Base-by-base conservation (phyloP, 2,888 invertebrate species). In the Callyntrura sp. region DNA sequence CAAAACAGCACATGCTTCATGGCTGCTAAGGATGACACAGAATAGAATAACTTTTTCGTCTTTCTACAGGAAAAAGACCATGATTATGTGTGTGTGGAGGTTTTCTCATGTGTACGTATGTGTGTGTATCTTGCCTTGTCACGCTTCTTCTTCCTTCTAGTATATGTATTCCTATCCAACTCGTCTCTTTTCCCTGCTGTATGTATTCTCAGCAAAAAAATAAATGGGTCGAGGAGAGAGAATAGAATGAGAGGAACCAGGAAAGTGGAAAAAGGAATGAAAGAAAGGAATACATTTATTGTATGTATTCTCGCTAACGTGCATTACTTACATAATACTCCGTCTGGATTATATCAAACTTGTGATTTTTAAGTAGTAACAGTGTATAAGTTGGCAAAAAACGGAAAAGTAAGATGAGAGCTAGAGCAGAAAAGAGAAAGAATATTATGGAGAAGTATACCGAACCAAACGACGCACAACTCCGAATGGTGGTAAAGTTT, bases 171-270 rank as follows among this genome's bases (percentile, higher is more conserved):
- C 14, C 62, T 57, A 20, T 65, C 35, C 55, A 3, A 20, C 35
- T 79, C 28, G 23, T 28, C n/a, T 25, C 70, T 73, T 3, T 6
- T 35, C 35, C 6, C 23, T 48, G 14, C 60, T 65, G 62, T 14
- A 8, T 45, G 45, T 70, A 6, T 48, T 20, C 55, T 78, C 88
- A 55, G 82, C 70, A 48, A 82, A 82, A 76, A 83, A 88, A 88
- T 73, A 88, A 88, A 88, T 88, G 88, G 88, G 88, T 88, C 88
- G 88, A 83, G 88, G 88, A 62, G 28, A 70, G 14, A 11, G n/a
- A 28, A 57, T 9, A 62, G 9, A 70, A 8, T 48, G 6, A 17
- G 48, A 76, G 51, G 9, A 48, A 76, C 62, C 57, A 83, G 76
- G 60, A 88, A 76, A 76, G 83, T 70, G 62, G 81, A 68, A 73